phyloP scores from a whole-genome alignment of 2,113 vertebrate genomes.

The Petroica traversi region DNA sequence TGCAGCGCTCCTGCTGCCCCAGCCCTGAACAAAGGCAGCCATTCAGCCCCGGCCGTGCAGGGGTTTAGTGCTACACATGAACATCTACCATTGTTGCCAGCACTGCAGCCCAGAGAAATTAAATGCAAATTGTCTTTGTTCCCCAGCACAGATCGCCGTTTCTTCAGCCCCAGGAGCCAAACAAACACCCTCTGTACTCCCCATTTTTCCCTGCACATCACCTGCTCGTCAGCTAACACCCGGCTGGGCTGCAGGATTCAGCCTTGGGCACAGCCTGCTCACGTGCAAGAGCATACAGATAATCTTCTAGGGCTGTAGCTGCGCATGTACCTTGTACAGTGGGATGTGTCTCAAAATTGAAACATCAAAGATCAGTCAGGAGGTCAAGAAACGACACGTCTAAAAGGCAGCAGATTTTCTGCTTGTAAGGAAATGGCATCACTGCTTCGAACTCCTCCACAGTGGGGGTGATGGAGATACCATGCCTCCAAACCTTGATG shows the following conservation, averaged over 20 bases:
- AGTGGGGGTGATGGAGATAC: neutral
- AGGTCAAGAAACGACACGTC: neutral
- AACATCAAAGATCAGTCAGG: neutral
- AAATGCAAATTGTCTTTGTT: conserved; percentile 40
- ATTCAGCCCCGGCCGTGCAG: neutral
- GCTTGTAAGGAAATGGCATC: neutral
- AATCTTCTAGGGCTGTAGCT: neutral
- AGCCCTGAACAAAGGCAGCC: neutral
- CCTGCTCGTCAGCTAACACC: conserved; percentile 1
- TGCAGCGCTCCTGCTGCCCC: neutral
- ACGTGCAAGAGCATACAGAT: neutral
- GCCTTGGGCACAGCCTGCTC: neutral
- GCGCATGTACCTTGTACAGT: neutral
- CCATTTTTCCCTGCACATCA: neutral
- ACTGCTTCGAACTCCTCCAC: neutral
- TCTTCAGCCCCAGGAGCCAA: conserved; percentile 10
- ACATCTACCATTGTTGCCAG: conserved; percentile 19
- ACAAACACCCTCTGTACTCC: conserved; percentile 11
- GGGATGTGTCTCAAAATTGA: neutral
- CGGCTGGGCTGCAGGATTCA: neutral
- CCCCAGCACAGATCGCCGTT: neutral
- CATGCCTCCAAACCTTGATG: neutral
- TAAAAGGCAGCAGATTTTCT: neutral
- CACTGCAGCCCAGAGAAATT: conserved; percentile 4
- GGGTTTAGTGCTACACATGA: neutral